Evolutionary conservation across 2,888 invertebrate genomes (phyloP), one percentile per base, ranked within the genome.

Genomic region (Ectropis crepuscularia): DNA sequence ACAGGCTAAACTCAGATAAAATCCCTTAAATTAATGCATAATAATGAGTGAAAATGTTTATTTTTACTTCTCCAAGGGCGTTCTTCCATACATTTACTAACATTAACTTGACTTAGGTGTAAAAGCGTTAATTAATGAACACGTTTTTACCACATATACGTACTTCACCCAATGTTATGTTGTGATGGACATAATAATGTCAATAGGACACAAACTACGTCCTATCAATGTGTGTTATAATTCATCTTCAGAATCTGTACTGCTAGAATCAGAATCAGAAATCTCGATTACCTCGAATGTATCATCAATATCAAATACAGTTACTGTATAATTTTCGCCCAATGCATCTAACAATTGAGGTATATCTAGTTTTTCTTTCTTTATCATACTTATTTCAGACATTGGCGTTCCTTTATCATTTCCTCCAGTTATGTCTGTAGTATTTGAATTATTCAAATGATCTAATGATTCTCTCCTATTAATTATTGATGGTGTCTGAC

Each of bases 201-300:
- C 4, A 28, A 28, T 28, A 28, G 4, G 16, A 28, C 16, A 28
- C 16, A 28, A 28, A 28, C 16, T 28, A 28, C 4, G 16, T 28
- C 16, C 16, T 28, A 28, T 28, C 1, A 36, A 11, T 11, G 16
- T 37, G 4, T 12, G 37, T 54, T 37, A 47, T 58, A 41, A 39
- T 41, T 83, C 83, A 42, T 83, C 84, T 48, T 83, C 84, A 53
- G 75, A 81, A 36, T 88, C 87, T 0, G 85, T 85, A 11, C 69
- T 69, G 16, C 16, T 28, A 28, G 16, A 28, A n/a, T n/a, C n/a
- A 28, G 16, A 28, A 59, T 72, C 72, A 10, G 87, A 88, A 59
- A 90, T 86, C 46, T 90, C 88, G 42, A 89, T 78, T 5, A 83
- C 74, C 49, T 89, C 63, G 11, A 83, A 83, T 0, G 88, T 87